Base-by-base conservation (phyloP, 1,140 invertebrate species). In the Tribolium castaneum region DNA sequence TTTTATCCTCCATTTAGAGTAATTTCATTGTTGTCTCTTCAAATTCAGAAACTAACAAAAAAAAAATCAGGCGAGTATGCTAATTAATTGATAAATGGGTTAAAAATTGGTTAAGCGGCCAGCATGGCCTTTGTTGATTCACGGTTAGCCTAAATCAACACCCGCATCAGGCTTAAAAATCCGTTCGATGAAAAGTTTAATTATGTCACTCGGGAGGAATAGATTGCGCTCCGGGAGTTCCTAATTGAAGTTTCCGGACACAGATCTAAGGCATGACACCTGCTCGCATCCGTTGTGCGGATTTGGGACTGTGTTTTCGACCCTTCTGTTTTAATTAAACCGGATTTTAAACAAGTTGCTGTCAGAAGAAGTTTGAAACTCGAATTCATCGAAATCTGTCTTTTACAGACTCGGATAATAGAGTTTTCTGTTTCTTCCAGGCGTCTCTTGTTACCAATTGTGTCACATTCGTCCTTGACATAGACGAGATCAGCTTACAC, bases 191-290 rank as follows among this genome's bases (percentile, higher is more conserved):
- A 2, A 14, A 25, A 30, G 59, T 66, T 66, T 39, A 66, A 66
- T 66, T 35, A 66, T 66, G 30, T 22, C 59, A 12, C 54, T 10
- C 19, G 22, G 54, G 54, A 14, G 59, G 59, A 66, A 14, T 13
- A 35, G 25, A 66, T 59, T 59, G 14, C 59, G 30, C 59, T 66
- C 10, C 30, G 30, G 30, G 59, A 25, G 54, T 59, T 13, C 14
- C 59, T 66, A 66, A 66, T 66, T 39, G 30, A 66, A 66, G 59
- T 66, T 66, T 35, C 59, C 54, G 54, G 54, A 59, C 54, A 25
- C 59, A 14, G 12, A 39, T 66, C 59, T 66, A 66, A 66, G 59
- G 30, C 25, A 66, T 66, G 59, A 66, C 59, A 66, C 59, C 59
- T 66, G 59, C 59, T 66, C 59, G 19, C 59, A 66, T 39, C 59